Evolutionary conservation across 2,797 vertebrate species (phyloP).

Genomic region (Thripadectes ignobilis): DNA sequence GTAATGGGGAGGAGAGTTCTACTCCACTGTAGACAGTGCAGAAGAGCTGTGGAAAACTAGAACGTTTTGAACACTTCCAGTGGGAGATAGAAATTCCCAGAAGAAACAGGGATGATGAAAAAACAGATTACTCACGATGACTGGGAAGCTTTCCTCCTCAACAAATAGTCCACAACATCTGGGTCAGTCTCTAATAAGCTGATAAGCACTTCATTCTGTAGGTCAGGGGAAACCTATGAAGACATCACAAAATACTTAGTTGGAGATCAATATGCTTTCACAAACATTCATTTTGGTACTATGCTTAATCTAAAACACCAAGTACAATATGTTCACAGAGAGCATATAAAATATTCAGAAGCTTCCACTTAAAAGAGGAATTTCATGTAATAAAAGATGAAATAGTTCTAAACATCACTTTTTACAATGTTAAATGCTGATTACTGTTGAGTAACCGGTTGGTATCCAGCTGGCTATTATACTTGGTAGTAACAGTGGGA

Average conservation of each 20-base stretch:
- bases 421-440: neutral
- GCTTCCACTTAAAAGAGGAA: neutral
- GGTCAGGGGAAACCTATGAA: slow-evolving; percentile 89
- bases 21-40: slow-evolving; percentile 17
- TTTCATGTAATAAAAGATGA: neutral
- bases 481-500: neutral
- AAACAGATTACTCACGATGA: slow-evolving; percentile 84
- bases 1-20: neutral
- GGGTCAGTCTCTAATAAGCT: slow-evolving; percentile 92
- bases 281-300: neutral
- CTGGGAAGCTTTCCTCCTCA: slow-evolving; percentile 93
- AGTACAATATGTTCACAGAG: neutral
- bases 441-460: neutral
- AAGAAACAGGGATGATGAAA: neutral
- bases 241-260: neutral
- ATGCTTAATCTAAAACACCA: neutral
- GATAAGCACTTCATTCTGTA: slow-evolving; percentile 95
- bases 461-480: neutral
- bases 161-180: slow-evolving; percentile 94
- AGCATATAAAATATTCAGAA: neutral
- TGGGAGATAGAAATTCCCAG: slow-evolving; percentile 47
- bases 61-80: slow-evolving; percentile 59
- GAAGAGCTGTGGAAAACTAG: slow-evolving; percentile 50
- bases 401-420: neutral
- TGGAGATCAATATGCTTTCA: neutral